These are phyloP conservation scores for Brachirus orientalis DNA, from an alignment of 2,113 vertebrate genomes.

Conservation along the genomic window DNA sequence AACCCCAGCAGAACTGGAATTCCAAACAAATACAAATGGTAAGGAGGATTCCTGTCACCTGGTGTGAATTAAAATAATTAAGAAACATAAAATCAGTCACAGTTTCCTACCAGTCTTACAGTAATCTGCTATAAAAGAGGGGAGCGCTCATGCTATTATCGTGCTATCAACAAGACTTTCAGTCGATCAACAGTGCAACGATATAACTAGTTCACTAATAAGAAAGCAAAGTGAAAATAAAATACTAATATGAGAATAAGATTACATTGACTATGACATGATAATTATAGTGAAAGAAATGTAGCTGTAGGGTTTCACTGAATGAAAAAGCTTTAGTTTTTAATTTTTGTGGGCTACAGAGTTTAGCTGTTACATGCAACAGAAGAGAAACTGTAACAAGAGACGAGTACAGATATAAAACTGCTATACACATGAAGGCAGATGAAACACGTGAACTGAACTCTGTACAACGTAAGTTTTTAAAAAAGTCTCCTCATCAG, in stretches of 20 bases:
- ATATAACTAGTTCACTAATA: constrained; percentile 30
- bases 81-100: not conserved
- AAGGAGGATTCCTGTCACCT: constrained; percentile 19
- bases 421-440: not conserved
- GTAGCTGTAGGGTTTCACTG: not conserved
- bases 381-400: not conserved
- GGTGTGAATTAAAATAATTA: constrained; percentile 26
- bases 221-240: constrained; percentile 13
- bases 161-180: constrained; percentile 53
- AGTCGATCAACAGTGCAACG: constrained; percentile 42
- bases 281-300: constrained; percentile 15
- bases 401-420: not conserved
- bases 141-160: constrained; percentile 38
- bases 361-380: constrained; percentile 6
- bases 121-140: not conserved
- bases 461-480: too few relatives aligned
- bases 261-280: constrained; percentile 21
- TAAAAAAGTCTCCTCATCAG: too few relatives aligned
- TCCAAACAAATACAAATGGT: constrained; percentile 29
- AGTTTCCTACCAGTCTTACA: too few relatives aligned
- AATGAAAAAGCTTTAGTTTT: constrained; percentile 7
- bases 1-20: constrained; percentile 32
- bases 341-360: not conserved
- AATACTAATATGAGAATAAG: constrained; percentile 30
- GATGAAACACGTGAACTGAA: not conserved